Percentiles rank a stretch among this genome's conserved stretches.
Evolutionary conservation across 2,113 vertebrate species (phyloP).

Genomic region (Apodemus speciosus): DNA sequence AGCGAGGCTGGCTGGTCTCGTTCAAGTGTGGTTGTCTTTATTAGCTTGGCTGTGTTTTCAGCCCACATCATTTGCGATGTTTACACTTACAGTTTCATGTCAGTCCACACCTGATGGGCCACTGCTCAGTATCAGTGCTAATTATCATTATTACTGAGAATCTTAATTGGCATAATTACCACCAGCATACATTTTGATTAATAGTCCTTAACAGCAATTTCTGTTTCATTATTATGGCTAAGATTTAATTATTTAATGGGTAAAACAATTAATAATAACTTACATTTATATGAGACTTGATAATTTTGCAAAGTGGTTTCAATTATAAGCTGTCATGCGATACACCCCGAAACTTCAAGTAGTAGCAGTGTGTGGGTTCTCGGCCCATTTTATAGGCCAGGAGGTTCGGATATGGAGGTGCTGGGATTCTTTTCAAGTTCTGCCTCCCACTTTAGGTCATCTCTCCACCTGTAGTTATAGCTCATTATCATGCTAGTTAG

Average conservation of each 20-base stretch:
- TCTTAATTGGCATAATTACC: slow-evolving; percentile 72
- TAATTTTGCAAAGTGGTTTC: slow-evolving; percentile 73
- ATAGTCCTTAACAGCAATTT: slow-evolving; percentile 73
- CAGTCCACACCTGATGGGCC: not conserved
- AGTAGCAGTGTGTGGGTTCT: slow-evolving; percentile 5
- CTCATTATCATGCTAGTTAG: not conserved
- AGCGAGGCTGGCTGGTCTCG: not conserved
- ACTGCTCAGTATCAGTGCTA: slow-evolving; percentile 67
- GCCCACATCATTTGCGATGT: slow-evolving; percentile 49
- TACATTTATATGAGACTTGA: slow-evolving; percentile 67
- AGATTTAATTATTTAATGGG: slow-evolving; percentile 78
- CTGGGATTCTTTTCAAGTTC: not conserved
- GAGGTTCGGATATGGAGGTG: not conserved
- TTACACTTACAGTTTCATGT: slow-evolving; percentile 56
- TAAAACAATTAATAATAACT: slow-evolving; percentile 76
- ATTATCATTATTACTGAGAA: slow-evolving; percentile 69
- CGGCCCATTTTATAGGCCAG: slow-evolving; percentile 27
- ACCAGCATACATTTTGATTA: slow-evolving; percentile 67
- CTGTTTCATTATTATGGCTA: slow-evolving; percentile 66
- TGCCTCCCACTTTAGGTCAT: not conserved
- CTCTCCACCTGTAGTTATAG: not conserved
- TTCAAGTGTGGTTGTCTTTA: not conserved
- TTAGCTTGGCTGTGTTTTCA: not conserved
- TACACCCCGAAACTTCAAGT: slow-evolving; percentile 72
- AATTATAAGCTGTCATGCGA: slow-evolving; percentile 69